A percentile compares a stretch with the other conserved stretches of the same genome.
phyloP scores from a whole-genome alignment of 2,888 invertebrate species.

The Bedellia somnulentella region DNA sequence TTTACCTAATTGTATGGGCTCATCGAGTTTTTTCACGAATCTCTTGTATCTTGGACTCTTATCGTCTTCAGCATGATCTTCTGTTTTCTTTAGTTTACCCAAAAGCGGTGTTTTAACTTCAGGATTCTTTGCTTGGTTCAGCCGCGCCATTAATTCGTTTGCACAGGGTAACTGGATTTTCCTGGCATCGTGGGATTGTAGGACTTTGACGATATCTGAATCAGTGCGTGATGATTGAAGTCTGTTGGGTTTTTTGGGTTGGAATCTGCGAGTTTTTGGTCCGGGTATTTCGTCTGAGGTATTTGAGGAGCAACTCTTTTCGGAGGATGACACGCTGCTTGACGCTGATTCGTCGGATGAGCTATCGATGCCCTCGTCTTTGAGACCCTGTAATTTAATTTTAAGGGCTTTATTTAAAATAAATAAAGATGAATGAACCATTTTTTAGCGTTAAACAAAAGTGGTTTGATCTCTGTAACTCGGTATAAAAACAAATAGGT shows the following conservation, averaged over 20 bases:
- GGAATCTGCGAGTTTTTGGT: constrained; percentile 34
- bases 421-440: constrained; percentile 3
- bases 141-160: constrained; percentile 23
- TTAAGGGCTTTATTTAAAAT: too few relatives aligned
- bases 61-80: constrained; percentile 27
- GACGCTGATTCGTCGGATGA: constrained; percentile 49
- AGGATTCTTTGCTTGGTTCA: constrained; percentile 31
- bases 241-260: constrained; percentile 37
- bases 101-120: constrained; percentile 35
- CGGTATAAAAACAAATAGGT: too few relatives aligned
- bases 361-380: constrained; percentile 57
- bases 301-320: constrained; percentile 50
- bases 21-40: constrained; percentile 33
- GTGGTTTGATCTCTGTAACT: too few relatives aligned
- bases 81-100: constrained; percentile 33
- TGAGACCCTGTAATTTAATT: constrained; percentile 39
- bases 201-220: constrained; percentile 31
- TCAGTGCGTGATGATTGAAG: constrained; percentile 46
- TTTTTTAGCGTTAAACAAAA: neutral
- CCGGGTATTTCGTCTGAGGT: constrained; percentile 42
- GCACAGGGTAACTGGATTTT: constrained; percentile 24
- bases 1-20: constrained; percentile 42
- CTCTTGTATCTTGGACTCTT: constrained; percentile 20
- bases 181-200: neutral
- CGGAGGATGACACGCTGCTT: constrained; percentile 46